Conservation (phyloP, 2,797 vertebrate species). For the Cetoscarus ocellatus region DNA sequence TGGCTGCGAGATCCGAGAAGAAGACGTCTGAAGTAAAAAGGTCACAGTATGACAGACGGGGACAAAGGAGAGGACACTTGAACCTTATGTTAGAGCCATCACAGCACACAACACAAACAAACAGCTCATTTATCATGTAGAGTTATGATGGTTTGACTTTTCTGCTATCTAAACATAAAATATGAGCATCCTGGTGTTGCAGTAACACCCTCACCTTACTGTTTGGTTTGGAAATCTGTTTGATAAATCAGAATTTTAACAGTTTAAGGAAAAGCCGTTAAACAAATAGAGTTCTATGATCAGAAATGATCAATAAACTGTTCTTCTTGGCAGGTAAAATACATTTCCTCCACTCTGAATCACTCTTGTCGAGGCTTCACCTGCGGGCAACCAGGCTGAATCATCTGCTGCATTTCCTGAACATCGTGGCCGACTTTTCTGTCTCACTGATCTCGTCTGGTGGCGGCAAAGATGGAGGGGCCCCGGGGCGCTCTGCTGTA, state of each 20-base stretch:
- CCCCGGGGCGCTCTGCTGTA: constrained; percentile 34
- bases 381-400: not conserved
- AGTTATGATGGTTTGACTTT: no score
- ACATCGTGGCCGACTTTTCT: constrained; percentile 6
- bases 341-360: not conserved
- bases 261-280: no score
- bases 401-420: not conserved
- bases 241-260: no score
- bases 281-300: not conserved
- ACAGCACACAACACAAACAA: no score
- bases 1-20: not conserved
- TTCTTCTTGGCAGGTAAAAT: no score
- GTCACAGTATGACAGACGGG: constrained; percentile 2
- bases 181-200: no score
- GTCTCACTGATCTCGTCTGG: constrained; percentile 3
- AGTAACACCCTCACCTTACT: no score
- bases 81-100: not conserved
- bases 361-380: not conserved
- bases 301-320: constrained; percentile 1
- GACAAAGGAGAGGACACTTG: constrained; percentile 1
- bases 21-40: constrained; percentile 8
- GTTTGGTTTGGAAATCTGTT: no score
- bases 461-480: constrained; percentile 1
- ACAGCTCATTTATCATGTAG: no score
- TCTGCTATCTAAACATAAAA: no score